Evolutionary conservation across 1,140 invertebrate species (phyloP), one percentile per base, ranked within the genome.

Genomic region (Orussus abietinus): DNA sequence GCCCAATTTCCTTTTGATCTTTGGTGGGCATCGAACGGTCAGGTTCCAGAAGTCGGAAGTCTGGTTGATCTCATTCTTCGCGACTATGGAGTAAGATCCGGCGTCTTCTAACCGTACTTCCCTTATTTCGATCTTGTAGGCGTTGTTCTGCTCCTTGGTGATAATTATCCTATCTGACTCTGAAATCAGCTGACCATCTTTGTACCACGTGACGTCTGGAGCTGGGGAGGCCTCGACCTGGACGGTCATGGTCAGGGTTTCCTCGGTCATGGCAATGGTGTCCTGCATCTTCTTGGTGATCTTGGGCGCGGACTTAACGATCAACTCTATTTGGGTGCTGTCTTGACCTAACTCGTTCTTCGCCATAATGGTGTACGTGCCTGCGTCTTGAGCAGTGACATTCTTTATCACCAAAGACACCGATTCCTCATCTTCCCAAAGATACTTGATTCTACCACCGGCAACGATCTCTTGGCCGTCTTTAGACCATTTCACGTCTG

Each of bases 391-490:
- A 2, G 79, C 75, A 2, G 79, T 80, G 1, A 94, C 85, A 58
- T 88, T 88, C 72, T 96, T 97, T 29, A 97, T 93, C 0, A 95
- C 83, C 3, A 96, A 71, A 0, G 90, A 88, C 66, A 92, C 84
- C 28, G 77, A 87, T 66, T 96, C 92, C 45, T 93, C 90, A 62
- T 97, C 92, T 62, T 95, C 93, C 74, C 91, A 92, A 3, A 98
- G 74, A 51, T 73, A 82, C 72, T 92, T 91, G 54, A 90, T 84
- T 49, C 86, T 82, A 2, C 85, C 84, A 42, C 88, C 84, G 7
- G 88, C 79, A 49, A 87, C 77, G 11, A 96, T 78, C 51, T 90
- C 80, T 59, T 89, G 78, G 0, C 88, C 90, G 47, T 92, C 85
- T 59, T 93, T 89, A 22, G 81, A 85, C 86, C 92, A 96, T 22